phyloP scores from a whole-genome alignment of 2,113 vertebrate genomes.

The Pomatorhinus ruficollis region DNA sequence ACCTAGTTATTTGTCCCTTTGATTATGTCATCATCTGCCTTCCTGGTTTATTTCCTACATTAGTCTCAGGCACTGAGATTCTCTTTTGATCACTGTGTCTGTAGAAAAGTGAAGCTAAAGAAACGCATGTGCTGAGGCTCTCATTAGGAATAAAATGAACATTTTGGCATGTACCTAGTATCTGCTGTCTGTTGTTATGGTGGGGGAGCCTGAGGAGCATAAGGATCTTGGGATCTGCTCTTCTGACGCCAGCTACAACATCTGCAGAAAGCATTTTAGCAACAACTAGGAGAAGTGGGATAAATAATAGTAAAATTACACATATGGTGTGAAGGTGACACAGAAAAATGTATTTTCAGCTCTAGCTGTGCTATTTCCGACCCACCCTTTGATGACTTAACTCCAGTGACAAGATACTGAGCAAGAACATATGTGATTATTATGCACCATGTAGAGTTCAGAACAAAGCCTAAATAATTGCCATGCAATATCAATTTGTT shows the following conservation, averaged over 20 bases:
- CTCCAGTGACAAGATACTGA: neutral
- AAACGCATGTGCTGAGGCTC: neutral
- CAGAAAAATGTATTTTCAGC: neutral
- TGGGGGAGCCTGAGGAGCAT: neutral
- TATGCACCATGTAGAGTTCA: neutral
- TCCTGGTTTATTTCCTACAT: neutral
- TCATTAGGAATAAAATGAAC: neutral
- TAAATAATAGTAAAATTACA: constrained; percentile 1
- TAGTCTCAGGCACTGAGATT: neutral
- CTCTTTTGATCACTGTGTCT: constrained; percentile 25
- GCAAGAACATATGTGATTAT: constrained; percentile 10
- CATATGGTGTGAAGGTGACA: constrained; percentile 29
- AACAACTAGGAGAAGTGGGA: neutral
- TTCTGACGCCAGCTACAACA: neutral
- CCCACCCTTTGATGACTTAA: neutral
- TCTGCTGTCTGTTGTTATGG: neutral
- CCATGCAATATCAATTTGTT: neutral
- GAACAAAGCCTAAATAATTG: constrained; percentile 35
- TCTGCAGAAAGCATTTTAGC: neutral
- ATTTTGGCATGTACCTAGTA: neutral
- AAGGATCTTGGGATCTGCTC: neutral
- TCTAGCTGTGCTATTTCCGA: neutral
- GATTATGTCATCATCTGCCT: neutral
- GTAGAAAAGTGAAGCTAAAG: neutral
- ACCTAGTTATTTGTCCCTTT: neutral